Conservation (phyloP, 1,140 invertebrate species). For the Heliconius himera region DNA sequence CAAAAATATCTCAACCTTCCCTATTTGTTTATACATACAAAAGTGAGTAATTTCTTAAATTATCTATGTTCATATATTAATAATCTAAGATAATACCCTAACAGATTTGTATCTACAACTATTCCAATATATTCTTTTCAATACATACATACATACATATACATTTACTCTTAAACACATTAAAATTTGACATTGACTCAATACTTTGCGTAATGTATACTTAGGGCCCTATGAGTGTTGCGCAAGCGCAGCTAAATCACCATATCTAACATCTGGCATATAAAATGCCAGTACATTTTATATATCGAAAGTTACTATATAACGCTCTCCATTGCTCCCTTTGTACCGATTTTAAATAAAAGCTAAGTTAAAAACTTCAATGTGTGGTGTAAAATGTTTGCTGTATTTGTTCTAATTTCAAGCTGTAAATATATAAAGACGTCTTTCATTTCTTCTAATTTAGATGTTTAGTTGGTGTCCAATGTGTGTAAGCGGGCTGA, state of each 20-base stretch:
- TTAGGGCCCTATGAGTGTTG: slow-evolving; percentile 17
- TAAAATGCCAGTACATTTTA: background rate
- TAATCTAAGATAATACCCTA: too few species aligned
- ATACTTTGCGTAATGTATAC: background rate
- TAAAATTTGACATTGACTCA: slow-evolving; percentile 14
- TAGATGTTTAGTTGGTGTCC: background rate
- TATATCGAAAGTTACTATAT: background rate
- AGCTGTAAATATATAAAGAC: background rate
- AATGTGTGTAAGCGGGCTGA: background rate
- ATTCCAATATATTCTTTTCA: background rate
- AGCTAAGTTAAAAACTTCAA: background rate
- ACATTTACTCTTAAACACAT: background rate
- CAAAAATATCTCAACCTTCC: too few species aligned
- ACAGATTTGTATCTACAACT: background rate
- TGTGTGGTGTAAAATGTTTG: background rate
- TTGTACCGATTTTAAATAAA: background rate
- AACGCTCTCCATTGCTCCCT: background rate
- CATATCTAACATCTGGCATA: slow-evolving; percentile 38
- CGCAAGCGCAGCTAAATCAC: slow-evolving; percentile 32
- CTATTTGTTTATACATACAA: too few species aligned
- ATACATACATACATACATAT: background rate
- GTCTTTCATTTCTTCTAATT: background rate
- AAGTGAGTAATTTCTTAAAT: too few species aligned
- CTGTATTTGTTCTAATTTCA: background rate
- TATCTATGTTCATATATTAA: too few species aligned